Conservation (phyloP, 2,797 vertebrate species). For the Mormyrops attenuatus region DNA sequence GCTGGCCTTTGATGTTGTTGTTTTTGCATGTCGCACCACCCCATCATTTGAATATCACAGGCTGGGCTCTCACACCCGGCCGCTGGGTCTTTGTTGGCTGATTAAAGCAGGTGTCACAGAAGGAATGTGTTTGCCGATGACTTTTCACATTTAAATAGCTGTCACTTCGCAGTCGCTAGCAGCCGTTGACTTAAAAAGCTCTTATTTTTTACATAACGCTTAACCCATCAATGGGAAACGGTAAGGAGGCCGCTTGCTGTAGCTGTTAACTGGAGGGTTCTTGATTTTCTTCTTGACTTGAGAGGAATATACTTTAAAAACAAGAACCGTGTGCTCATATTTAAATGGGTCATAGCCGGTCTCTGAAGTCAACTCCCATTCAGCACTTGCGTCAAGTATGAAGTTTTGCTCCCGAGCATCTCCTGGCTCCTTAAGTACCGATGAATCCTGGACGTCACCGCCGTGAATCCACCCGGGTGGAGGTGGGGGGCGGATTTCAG, state of each 20-base stretch:
- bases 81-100: conserved; percentile 41
- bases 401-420: background rate
- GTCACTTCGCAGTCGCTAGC: conserved; percentile 35
- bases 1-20: conserved; percentile 61
- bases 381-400: background rate
- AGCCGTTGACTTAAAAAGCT: conserved; percentile 31
- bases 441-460: background rate
- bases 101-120: conserved; percentile 51
- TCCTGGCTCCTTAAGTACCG: background rate
- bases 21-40: conserved; percentile 47
- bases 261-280: background rate
- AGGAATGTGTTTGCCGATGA: conserved; percentile 43
- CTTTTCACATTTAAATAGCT: conserved; percentile 41
- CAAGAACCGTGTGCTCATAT: background rate
- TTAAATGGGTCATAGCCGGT: background rate
- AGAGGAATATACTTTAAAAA: conserved; percentile 15
- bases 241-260: background rate
- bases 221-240: conserved; percentile 38
- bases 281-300: conserved; percentile 17
- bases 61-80: conserved; percentile 43
- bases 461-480: background rate
- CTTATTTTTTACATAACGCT: conserved; percentile 30
- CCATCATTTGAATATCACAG: conserved; percentile 72
- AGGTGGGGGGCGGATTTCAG: background rate
- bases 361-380: background rate